Base-by-base conservation (phyloP, 2,888 invertebrate species). In the Metacarcinus magister region DNA sequence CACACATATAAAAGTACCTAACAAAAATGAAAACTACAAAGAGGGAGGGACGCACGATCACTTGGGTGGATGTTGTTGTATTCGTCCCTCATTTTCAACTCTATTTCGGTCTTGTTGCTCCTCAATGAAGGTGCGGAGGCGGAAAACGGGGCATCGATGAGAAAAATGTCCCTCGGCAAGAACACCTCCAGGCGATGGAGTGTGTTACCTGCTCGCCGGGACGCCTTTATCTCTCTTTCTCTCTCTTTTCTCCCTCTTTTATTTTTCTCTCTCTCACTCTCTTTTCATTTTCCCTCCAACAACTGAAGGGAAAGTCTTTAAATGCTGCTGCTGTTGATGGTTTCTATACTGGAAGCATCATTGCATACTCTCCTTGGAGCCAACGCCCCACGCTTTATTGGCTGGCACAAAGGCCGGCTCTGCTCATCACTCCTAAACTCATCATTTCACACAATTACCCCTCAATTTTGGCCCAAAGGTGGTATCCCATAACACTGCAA, bases 31-130 rank as follows among this genome's bases (percentile, higher is more conserved):
- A 75, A 75, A 75, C 4, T 3, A 8, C 3, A 23, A 75, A n/a
- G 23, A 7, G n/a, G n/a, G 28, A 75, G 28, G 28, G 28, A 75
- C 75, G 75, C 54, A 75, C 75, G 28, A 75, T n/a, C 32, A 82
- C 32, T 8, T 32, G 82, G 1, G 32, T 32, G 82, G 32, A 32
- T 19, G 32, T 4, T 75, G 75, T n/a, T 75, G 75, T 1, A 7
- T n/a, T 67, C 75, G 75, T 2, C 8, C 0, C 23, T 75, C 54
- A 54, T 75, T 75, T 75, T 75, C 75, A 75, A 75, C 75, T n/a
- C 75, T 28, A 75, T 75, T 75, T 75, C n/a, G n/a, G 75, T 75
- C 28, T 75, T 75, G 75, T n/a, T 28, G 75, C 75, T 75, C 75
- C 4, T 75, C 75, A 75, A 23, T 54, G 75, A 28, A 23, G 75